A percentile compares a stretch with the other conserved stretches of the same genome.
Conservation (phyloP, 2,888 invertebrate species). For the Sialis fuliginosa region DNA sequence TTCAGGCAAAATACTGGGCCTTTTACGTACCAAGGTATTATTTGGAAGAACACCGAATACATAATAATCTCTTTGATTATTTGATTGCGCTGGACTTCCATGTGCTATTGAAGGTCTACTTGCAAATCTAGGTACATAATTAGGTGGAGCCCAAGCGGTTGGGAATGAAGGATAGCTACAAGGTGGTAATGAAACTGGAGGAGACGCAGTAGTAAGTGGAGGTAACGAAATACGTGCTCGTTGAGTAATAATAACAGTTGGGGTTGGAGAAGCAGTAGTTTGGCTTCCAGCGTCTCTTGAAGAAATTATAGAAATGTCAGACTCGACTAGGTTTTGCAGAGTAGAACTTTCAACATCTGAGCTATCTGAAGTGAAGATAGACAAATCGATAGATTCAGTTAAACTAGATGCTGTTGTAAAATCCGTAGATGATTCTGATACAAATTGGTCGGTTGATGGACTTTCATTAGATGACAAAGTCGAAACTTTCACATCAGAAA, state of each 20-base stretch:
- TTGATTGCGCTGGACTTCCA: constrained; percentile 8
- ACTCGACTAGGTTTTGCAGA: background rate
- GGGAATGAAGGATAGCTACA: constrained; percentile 10
- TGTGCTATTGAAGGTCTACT: constrained; percentile 12
- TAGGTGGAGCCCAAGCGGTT: constrained; percentile 6
- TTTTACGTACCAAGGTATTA: constrained; percentile 60
- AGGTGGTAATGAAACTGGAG: constrained; percentile 7
- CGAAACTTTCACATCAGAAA: too few species aligned
- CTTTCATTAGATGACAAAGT: too few species aligned
- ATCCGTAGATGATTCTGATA: background rate
- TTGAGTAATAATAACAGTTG: background rate
- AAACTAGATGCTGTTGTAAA: background rate
- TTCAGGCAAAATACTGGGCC: constrained; percentile 47
- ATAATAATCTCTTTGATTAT: constrained; percentile 34
- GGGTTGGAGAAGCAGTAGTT: background rate
- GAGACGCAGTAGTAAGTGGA: constrained; percentile 6
- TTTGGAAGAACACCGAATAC: constrained; percentile 62
- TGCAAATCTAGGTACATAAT: constrained; percentile 10
- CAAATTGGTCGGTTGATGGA: background rate
- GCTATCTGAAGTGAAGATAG: too few species aligned
- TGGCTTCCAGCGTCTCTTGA: background rate
- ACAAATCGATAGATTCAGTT: background rate
- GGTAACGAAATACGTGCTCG: background rate
- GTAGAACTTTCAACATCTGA: too few species aligned
- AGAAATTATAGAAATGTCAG: background rate